These are phyloP conservation scores for Steinernema carpocapsae DNA, from an alignment of 2,888 invertebrate species.

Conservation along the genomic window DNA sequence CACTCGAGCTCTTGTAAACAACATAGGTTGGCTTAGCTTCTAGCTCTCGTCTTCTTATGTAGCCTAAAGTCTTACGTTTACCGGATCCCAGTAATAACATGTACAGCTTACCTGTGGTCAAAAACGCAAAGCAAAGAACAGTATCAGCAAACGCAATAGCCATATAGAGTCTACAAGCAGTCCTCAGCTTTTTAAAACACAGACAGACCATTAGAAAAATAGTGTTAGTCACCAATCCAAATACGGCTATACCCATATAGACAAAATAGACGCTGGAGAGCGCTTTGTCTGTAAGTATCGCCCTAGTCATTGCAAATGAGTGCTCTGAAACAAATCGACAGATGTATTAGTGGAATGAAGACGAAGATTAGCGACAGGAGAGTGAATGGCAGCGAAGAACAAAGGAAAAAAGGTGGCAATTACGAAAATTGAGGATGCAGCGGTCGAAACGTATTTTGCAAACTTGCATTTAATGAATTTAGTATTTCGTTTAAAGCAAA, in stretches of 20 bases:
- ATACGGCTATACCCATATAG: slow-evolving; percentile 11
- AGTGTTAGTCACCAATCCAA: neutral
- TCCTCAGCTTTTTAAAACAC: neutral
- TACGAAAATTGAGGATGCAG: too few species aligned
- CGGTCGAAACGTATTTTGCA: too few species aligned
- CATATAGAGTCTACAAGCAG: neutral
- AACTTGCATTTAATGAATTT: too few species aligned
- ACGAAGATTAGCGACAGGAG: too few species aligned
- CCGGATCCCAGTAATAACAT: neutral
- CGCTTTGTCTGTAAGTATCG: neutral
- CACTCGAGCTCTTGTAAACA: neutral
- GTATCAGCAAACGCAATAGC: neutral
- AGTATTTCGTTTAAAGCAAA: too few species aligned
- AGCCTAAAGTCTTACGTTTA: neutral
- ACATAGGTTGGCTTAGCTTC: neutral
- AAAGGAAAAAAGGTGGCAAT: too few species aligned
- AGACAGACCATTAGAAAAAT: neutral
- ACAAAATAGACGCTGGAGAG: neutral
- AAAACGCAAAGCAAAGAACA: neutral
- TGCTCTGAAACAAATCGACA: too few species aligned
- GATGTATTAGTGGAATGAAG: too few species aligned
- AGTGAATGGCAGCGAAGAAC: too few species aligned
- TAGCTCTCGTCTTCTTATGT: neutral
- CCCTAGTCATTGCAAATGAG: neutral
- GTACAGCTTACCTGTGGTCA: neutral